Evolutionary conservation across 2,888 invertebrate genomes (phyloP).

Genomic region (Lasioglossum oenotherae): DNA sequence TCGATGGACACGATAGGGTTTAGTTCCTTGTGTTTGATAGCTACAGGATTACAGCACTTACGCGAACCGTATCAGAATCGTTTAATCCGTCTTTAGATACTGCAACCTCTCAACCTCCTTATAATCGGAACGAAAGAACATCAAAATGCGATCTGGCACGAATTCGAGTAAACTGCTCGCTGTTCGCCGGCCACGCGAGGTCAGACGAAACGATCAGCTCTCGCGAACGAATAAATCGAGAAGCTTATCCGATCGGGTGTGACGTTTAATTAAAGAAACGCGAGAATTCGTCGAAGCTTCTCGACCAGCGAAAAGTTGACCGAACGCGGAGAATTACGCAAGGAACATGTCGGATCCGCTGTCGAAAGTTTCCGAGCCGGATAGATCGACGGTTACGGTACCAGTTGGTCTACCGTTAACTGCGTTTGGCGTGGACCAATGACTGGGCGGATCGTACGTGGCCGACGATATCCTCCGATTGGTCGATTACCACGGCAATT

Average conservation of each 20-base stretch:
- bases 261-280: constrained; percentile 9
- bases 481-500: constrained; percentile 65
- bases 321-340: not conserved
- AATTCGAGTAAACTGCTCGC: not conserved
- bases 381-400: constrained; percentile 64
- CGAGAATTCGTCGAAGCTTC: not conserved
- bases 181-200: not conserved
- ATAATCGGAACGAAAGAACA: not conserved
- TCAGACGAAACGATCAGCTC: constrained; percentile 22
- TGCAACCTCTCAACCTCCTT: not conserved
- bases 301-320: not conserved
- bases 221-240: constrained; percentile 11
- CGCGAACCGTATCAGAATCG: too few relatives aligned
- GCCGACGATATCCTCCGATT: constrained; percentile 47
- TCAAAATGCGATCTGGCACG: not conserved
- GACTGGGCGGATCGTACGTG: constrained; percentile 29
- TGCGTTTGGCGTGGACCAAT: constrained; percentile 61
- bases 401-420: constrained; percentile 58
- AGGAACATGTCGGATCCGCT: constrained; percentile 34
- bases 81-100: not conserved
- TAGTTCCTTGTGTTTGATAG: not conserved
- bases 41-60: too few relatives aligned
- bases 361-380: constrained; percentile 49
- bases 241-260: not conserved
- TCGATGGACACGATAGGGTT: not conserved